Base-by-base conservation (phyloP, 2,113 vertebrate species). In the Otocyon megalotis region DNA sequence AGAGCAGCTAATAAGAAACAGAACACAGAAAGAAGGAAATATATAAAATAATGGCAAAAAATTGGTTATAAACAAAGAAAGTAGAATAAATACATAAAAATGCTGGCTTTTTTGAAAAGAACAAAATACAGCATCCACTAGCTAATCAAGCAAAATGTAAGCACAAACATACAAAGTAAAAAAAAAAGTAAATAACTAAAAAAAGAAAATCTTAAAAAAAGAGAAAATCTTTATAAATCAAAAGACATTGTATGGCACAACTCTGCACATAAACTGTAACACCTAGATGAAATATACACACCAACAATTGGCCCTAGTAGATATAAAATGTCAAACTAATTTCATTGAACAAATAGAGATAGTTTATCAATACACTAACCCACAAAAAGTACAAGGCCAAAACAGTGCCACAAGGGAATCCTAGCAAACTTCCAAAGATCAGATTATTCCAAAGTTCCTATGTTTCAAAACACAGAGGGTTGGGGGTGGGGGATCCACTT, bases 41-140 rank as follows among this genome's bases (percentile, higher is more conserved):
- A 74, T 74, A 63, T 63, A 81, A 81, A 77, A 91, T 79, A 86
- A 86, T 53, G 32, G 53, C 53, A 87, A 95, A 88, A 92, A 92
- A 50, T 79, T 71, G 20, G 43, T 72, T 63, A n/a, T 71, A 80
- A 92, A 67, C 88, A 90, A 50, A 94, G 76, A 35, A n/a, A 32
- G 50, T 60, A 71, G 5, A n/a, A 63, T 63, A 62, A 83, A 84
- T 35, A 90, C 50, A 48, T 50, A 30, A 69, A 81, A 65, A n/a
- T 76, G n/a, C 32, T 90, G 17, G 28, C 43, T n/a, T 72, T 69
- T 54, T 62, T 19, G 48, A 56, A 37, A 88, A 89, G 63, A 30
- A 71, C n/a, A 69, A 90, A 69, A 72, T 71, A 72, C 37, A 82
- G 76, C 69, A 81, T 53, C 65, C 16, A 22, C 35, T 65, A 76